phyloP scores from a whole-genome alignment of 2,113 vertebrate genomes.

The Semnornis frantzii region DNA sequence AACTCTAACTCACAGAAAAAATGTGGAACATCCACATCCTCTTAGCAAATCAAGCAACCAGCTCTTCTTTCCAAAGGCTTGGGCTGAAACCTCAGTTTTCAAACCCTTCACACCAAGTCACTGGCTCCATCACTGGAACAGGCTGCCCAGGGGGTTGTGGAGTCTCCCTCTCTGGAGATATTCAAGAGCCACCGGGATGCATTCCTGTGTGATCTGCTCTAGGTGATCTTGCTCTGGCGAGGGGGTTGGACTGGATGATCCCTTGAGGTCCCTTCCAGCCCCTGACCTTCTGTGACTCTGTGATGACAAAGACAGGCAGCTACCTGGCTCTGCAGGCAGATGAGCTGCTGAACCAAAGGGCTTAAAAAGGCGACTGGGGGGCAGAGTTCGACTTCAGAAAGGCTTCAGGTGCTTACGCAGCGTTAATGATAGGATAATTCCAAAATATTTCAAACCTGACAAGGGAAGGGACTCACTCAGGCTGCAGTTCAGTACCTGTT shows the following conservation, averaged over 20 bases:
- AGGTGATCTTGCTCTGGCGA: too few relatives aligned
- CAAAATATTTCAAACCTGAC: slow-evolving; percentile 66
- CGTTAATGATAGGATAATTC: slow-evolving; percentile 41
- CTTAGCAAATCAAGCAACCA: not conserved
- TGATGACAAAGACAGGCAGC: fast-evolving
- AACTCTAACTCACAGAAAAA: not conserved
- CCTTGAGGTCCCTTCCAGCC: too few relatives aligned
- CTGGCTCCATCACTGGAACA: fast-evolving
- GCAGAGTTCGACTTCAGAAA: not conserved
- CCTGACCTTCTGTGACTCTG: too few relatives aligned
- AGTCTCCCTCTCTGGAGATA: too few relatives aligned
- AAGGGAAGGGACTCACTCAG: slow-evolving; percentile 1
- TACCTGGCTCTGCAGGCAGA: not conserved
- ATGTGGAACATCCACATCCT: not conserved
- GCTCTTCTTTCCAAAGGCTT: not conserved
- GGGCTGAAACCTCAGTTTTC: not conserved
- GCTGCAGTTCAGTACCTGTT: slow-evolving; percentile 48
- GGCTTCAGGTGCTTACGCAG: not conserved
- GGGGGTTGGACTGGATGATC: too few relatives aligned
- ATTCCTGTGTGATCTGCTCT: too few relatives aligned
- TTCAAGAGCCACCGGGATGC: too few relatives aligned
- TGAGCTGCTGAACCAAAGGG: not conserved
- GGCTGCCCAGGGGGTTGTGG: too few relatives aligned
- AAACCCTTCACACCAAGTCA: not conserved
- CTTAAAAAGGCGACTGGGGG: not conserved